A percentile compares a stretch with the other conserved stretches of the same genome.
phyloP scores from a whole-genome alignment of 2,113 vertebrate species.

The Rhizomys pruinosus region DNA sequence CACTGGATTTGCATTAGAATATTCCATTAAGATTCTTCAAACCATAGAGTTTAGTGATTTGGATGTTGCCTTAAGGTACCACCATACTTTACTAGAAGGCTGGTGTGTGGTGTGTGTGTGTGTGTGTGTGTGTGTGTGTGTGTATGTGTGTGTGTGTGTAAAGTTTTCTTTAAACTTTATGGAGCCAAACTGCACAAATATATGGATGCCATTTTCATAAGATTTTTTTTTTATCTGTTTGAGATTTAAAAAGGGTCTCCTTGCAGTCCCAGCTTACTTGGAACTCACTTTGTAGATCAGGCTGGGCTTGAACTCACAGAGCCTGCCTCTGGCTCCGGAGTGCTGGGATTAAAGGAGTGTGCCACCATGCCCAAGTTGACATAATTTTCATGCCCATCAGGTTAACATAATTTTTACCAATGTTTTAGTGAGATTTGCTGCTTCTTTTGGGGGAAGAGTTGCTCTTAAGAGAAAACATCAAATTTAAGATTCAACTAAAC shows the following conservation, averaged over 20 bases:
- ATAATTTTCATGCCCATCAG: too few relatives aligned
- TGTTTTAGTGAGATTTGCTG: constrained; percentile 11
- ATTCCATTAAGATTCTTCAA: neutral
- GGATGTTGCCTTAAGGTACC: neutral
- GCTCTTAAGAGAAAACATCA: neutral
- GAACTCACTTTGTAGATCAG: too few relatives aligned
- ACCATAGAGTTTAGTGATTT: neutral
- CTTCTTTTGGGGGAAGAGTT: neutral
- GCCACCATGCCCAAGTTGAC: too few relatives aligned
- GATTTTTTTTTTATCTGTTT: too few relatives aligned
- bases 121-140: neutral
- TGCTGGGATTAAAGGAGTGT: too few relatives aligned
- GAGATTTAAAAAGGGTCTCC: too few relatives aligned
- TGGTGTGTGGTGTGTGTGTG: neutral
- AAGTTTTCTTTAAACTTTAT: neutral
- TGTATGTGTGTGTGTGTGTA: neutral
- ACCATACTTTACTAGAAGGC: neutral
- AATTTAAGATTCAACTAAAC: constrained; percentile 18
- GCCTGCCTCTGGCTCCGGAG: too few relatives aligned
- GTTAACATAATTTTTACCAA: neutral
- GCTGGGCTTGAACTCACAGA: too few relatives aligned
- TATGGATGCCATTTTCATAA: constrained; percentile 21
- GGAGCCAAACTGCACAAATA: constrained; percentile 5
- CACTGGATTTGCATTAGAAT: neutral
- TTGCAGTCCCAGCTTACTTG: too few relatives aligned